Conservation (phyloP, 2,888 invertebrate genomes). For the Odontothrips loti region DNA sequence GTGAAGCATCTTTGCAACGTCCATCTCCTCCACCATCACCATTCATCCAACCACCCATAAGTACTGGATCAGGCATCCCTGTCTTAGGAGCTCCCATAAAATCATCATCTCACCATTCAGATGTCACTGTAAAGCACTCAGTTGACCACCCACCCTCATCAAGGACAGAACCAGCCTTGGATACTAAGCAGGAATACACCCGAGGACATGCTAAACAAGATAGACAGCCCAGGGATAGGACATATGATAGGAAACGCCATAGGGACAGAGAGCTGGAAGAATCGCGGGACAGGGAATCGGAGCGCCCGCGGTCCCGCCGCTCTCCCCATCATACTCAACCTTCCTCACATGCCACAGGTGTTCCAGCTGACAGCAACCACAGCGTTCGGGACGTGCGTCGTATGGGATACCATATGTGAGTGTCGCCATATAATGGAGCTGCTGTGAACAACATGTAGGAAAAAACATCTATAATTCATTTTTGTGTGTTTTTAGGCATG, state of each 20-base stretch:
- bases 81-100: constrained; percentile 10
- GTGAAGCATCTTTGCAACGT: constrained; percentile 5
- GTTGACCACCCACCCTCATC: not conserved
- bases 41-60: constrained; percentile 19
- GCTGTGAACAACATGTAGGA: not conserved
- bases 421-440: not conserved
- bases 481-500: constrained; percentile 41
- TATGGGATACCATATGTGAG: constrained; percentile 12
- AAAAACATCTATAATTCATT: constrained; percentile 28
- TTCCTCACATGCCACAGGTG: constrained; percentile 27
- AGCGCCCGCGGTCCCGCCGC: constrained; percentile 27
- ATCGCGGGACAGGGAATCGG: constrained; percentile 39
- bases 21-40: constrained; percentile 20
- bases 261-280: constrained; percentile 37
- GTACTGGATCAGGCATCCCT: constrained; percentile 24
- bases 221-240: constrained; percentile 32
- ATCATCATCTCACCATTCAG: not conserved
- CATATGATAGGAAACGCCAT: constrained; percentile 36
- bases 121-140: not conserved
- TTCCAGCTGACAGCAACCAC: constrained; percentile 39
- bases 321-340: constrained; percentile 27
- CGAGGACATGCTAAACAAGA: constrained; percentile 29
- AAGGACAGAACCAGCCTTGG: not conserved
- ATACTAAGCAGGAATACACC: constrained; percentile 29
- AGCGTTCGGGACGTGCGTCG: constrained; percentile 44